A percentile compares a stretch with the other conserved stretches of the same genome.
These are phyloP conservation scores for Brachionus manjavacas DNA, from an alignment of 1,140 invertebrate species.

Conservation along the genomic window DNA sequence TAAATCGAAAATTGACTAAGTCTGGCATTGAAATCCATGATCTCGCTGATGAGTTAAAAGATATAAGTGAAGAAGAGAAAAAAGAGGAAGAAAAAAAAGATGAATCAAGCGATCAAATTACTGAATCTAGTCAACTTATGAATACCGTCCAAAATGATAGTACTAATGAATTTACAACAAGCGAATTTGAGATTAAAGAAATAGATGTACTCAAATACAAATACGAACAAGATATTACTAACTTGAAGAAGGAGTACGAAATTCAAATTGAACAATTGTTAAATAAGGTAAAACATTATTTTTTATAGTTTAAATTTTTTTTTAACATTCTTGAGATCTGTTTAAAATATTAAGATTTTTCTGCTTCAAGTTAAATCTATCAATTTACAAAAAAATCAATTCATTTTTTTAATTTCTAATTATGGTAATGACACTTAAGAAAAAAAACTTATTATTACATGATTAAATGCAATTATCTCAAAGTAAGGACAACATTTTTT, in stretches of 20 bases:
- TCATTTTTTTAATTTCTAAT: too few relatives aligned
- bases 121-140: background rate
- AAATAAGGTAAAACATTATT: too few relatives aligned
- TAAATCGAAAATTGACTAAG: background rate
- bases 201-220: constrained; percentile 37
- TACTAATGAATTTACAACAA: background rate
- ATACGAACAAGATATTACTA: background rate
- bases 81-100: background rate
- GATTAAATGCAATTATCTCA: too few relatives aligned
- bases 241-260: constrained; percentile 18
- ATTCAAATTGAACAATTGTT: constrained; percentile 1
- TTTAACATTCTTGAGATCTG: too few relatives aligned
- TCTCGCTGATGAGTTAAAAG: background rate
- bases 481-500: too few relatives aligned
- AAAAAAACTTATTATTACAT: too few relatives aligned
- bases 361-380: too few relatives aligned
- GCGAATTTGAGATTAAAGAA: constrained; percentile 28
- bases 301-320: too few relatives aligned
- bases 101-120: background rate
- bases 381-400: too few relatives aligned
- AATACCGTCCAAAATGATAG: background rate
- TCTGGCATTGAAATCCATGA: constrained; percentile 17
- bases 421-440: too few relatives aligned
- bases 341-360: too few relatives aligned
- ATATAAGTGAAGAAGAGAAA: constrained; percentile 11